Conservation (phyloP, 30 jellyfish, hydroid and myxozoan species). For the Turritopsis rubra region DNA sequence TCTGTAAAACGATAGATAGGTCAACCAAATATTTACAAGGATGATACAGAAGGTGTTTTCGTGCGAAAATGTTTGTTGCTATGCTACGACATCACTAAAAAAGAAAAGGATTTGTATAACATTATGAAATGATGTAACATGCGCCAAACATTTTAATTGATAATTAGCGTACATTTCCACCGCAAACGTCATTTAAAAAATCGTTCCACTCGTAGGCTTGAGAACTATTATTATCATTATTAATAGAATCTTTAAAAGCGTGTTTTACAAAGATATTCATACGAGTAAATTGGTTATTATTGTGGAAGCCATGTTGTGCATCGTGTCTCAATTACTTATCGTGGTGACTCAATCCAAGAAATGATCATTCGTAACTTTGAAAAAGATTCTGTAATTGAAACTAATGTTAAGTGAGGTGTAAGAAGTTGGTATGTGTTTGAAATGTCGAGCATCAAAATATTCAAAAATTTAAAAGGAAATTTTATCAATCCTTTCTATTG, state of each 20-base stretch:
- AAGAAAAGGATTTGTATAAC: not conserved
- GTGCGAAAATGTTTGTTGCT: not conserved
- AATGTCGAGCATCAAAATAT: no score
- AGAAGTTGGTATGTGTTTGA: not conserved
- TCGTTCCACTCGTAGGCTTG: not conserved
- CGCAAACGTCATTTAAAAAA: not conserved
- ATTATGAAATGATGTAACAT: not conserved
- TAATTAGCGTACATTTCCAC: not conserved
- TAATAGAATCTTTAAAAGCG: not conserved
- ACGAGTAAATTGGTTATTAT: not conserved
- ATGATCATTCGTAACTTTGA: not conserved
- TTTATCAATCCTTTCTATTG: not conserved
- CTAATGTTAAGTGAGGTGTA: not conserved
- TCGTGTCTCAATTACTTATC: not conserved
- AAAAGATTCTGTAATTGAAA: not conserved
- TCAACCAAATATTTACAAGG: not conserved
- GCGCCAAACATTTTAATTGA: not conserved
- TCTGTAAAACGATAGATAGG: no score
- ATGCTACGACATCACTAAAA: not conserved
- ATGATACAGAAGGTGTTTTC: not conserved
- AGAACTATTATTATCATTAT: not conserved
- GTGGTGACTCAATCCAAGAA: not conserved
- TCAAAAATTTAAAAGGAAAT: not conserved
- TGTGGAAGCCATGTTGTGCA: not conserved
- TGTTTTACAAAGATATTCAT: not conserved